Conservation (phyloP, 2,113 vertebrate species). For the Gallinago media region DNA sequence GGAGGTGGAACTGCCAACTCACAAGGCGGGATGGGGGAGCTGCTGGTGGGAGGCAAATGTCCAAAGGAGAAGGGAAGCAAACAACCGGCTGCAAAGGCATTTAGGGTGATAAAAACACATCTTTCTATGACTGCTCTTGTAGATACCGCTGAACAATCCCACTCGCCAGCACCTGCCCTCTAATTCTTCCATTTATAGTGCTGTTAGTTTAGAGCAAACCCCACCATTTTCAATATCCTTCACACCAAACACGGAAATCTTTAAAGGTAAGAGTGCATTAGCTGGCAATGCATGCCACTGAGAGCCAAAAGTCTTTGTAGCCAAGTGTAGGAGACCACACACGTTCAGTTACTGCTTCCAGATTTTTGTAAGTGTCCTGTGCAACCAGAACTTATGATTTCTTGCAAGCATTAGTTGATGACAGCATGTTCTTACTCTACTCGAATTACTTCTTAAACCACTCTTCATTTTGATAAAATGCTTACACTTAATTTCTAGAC, state of each 20-base stretch:
- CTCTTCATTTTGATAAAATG: background rate
- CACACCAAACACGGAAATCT: background rate
- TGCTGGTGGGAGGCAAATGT: background rate
- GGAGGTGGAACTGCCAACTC: background rate
- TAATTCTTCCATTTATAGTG: background rate
- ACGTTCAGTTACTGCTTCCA: background rate
- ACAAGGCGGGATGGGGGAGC: background rate
- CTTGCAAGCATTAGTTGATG: background rate
- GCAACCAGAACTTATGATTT: background rate
- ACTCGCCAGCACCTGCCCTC: accelerated
- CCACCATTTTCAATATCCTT: background rate
- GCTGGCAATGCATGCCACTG: accelerated
- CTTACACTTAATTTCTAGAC: background rate
- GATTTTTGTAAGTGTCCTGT: background rate
- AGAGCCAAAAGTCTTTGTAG: background rate
- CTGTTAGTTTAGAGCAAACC: background rate
- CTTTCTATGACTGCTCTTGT: background rate
- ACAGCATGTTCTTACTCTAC: background rate
- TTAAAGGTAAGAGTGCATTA: background rate
- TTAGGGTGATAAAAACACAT: background rate
- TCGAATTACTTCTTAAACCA: background rate
- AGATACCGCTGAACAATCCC: background rate
- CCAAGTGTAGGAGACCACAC: background rate
- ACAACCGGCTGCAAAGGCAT: background rate
- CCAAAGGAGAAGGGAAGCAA: background rate